These are phyloP conservation scores for Agelas oroides DNA, from an alignment of 37 sponge, comb jelly and placozoan genomes.

Conservation along the genomic window DNA sequence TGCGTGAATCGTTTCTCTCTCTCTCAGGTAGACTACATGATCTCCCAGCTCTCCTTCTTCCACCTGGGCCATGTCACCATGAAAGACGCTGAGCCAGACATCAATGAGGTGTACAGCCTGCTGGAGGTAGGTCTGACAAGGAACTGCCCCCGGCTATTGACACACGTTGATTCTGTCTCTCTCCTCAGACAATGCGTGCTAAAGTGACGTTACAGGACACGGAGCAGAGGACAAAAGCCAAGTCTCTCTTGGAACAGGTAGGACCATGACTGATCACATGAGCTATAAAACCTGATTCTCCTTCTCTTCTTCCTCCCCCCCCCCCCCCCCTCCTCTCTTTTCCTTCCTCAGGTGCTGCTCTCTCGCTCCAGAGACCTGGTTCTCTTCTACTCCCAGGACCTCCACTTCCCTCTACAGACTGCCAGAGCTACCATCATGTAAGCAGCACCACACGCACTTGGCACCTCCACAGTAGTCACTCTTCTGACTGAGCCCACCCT, in stretches of 20 bases:
- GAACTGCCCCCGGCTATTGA: too few relatives aligned
- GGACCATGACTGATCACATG: too few relatives aligned
- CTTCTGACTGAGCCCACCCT: neutral
- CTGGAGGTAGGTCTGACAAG: conserved; percentile 48
- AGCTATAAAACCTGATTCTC: neutral
- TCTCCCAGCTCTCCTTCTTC: conserved; percentile 75
- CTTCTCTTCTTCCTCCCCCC: neutral
- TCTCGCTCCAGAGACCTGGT: conserved; percentile 49
- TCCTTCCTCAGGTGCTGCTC: conserved; percentile 21
- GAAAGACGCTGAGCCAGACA: conserved; percentile 64
- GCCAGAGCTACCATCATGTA: conserved; percentile 61
- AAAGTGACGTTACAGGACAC: conserved; percentile 8
- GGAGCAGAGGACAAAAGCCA: conserved; percentile 7
- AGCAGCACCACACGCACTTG: neutral
- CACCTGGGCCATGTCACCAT: conserved; percentile 78
- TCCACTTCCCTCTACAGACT: conserved; percentile 34
- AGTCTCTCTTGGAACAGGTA: conserved; percentile 37
- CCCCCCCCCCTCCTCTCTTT: neutral
- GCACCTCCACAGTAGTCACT: too few relatives aligned
- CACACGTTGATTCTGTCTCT: too few relatives aligned
- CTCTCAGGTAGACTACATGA: conserved; percentile 75
- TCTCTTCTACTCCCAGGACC: conserved; percentile 63
- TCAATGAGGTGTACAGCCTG: conserved; percentile 38
- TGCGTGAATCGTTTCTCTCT: too few relatives aligned
- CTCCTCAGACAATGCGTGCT: conserved; percentile 7